phyloP scores from a whole-genome alignment of 2,888 invertebrate species.

The Rhogogaster chlorosoma region DNA sequence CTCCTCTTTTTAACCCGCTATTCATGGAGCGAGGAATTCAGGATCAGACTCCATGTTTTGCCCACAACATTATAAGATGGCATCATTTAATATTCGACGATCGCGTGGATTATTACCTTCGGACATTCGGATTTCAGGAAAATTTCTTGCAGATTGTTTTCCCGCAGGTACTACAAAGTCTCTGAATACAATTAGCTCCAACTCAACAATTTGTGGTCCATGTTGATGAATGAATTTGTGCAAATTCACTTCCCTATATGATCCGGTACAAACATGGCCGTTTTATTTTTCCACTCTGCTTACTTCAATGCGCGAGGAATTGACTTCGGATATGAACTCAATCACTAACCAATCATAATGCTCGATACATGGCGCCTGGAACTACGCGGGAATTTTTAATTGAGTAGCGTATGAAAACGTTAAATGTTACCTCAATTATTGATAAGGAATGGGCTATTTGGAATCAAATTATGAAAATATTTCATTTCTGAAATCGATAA shows the following conservation, averaged over 20 bases:
- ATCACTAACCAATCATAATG: constrained; percentile 4
- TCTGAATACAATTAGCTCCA: not conserved
- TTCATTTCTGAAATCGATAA: no score
- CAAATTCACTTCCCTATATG: not conserved
- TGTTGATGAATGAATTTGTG: not conserved
- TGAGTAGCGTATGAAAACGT: not conserved
- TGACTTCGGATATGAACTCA: not conserved
- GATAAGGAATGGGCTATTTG: not conserved
- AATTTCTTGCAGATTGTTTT: not conserved
- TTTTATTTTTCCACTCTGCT: not conserved
- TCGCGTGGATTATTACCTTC: not conserved
- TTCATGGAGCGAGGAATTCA: not conserved
- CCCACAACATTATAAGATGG: constrained; percentile 17
- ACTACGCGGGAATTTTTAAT: not conserved
- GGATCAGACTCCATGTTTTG: constrained; percentile 34
- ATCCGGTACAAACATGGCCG: constrained; percentile 2
- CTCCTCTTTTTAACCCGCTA: constrained; percentile 17
- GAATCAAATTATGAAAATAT: no score
- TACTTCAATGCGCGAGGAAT: constrained; percentile 20
- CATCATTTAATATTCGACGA: not conserved
- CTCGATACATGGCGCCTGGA: not conserved
- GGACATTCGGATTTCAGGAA: not conserved
- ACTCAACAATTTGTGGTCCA: not conserved
- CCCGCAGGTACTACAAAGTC: no score
- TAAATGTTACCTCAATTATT: not conserved